Evolutionary conservation across 2,888 invertebrate genomes (phyloP), one percentile per base, ranked within the genome.

Genomic region (Pegoplata infirma): DNA sequence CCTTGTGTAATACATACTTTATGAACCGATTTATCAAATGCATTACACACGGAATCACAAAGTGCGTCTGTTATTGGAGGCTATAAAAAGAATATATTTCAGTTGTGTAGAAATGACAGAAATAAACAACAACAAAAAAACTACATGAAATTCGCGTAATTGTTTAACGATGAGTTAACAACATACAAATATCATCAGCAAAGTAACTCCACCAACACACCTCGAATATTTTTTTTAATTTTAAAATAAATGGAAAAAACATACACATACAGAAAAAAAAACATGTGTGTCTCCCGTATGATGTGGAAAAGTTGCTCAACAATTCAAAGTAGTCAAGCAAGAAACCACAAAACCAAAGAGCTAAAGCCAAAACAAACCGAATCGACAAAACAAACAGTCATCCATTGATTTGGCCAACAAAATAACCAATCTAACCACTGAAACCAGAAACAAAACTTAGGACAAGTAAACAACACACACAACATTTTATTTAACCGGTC

Each of bases 271-370:
- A n/a, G n/a, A n/a, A n/a, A n/a, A 32, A 46, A 46, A 61, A 67
- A 16, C 47, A 32, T 44, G 59, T 56, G 56, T 63, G 61, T 63
- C 32, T 56, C 21, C 12, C 23, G 23, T 47, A 7, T 16, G 14
- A 51, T 36, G 36, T 32, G 59, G 36, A 53, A 40, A 40, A 61
- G 53, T 17, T 79, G 79, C 75, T 67, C 55, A 79, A 79, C 44
- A 71, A 66, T 74, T 59, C n/a, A 51, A 71, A 79, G 66, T 47
- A 69, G 78, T 79, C 74, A 74, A 74, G 59, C 78, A 47, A 79
- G 74, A 66, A 74, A 72, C 63, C 32, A 63, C 46, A 25, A 55
- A 46, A 12, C 51, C 44, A 64, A 12, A 32, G 56, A 64, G 40
- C 28, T 44, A 32, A 49, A 73, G 25, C 51, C 23, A 14, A 51